phyloP scores from a whole-genome alignment of 2,797 vertebrate species.

The Silurus aristotelis region DNA sequence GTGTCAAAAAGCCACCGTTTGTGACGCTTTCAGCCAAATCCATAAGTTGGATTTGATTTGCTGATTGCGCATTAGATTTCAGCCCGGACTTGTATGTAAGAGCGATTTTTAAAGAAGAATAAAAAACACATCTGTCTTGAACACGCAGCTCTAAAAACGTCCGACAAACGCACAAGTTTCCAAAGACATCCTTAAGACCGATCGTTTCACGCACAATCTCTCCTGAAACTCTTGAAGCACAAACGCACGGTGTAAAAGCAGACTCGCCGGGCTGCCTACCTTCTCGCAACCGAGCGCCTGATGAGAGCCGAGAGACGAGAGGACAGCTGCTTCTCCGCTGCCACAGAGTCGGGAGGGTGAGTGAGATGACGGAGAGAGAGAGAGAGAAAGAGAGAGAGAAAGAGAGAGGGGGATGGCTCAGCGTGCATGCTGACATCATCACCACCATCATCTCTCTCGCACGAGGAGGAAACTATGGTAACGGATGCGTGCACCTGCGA shows the following conservation, averaged over 20 bases:
- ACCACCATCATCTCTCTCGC: slow-evolving; percentile 1
- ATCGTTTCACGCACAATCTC: background rate
- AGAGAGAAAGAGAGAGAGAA: slow-evolving; percentile 24
- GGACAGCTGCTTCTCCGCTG: slow-evolving; percentile 47
- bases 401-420: slow-evolving; percentile 64
- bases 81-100: slow-evolving; percentile 33
- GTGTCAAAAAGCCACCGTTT: background rate
- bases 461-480: slow-evolving; percentile 60
- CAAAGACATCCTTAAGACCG: slow-evolving; percentile 1
- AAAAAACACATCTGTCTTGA: slow-evolving; percentile 17
- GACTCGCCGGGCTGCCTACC: slow-evolving; percentile 47
- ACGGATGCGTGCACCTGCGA: slow-evolving; percentile 41
- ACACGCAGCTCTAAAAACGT: slow-evolving; percentile 38
- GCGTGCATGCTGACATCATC: slow-evolving; percentile 76
- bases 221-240: background rate
- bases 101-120: slow-evolving; percentile 25
- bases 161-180: slow-evolving; percentile 41
- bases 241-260: background rate
- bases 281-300: slow-evolving; percentile 25
- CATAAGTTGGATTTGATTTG: slow-evolving; percentile 15
- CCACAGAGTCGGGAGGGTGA: slow-evolving; percentile 56
- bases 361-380: slow-evolving; percentile 36
- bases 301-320: slow-evolving; percentile 18
- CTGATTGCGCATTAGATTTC: background rate
- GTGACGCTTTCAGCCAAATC: background rate